phyloP scores from a whole-genome alignment of 1,140 invertebrate genomes.

The Leptinotarsa undecemlineata region DNA sequence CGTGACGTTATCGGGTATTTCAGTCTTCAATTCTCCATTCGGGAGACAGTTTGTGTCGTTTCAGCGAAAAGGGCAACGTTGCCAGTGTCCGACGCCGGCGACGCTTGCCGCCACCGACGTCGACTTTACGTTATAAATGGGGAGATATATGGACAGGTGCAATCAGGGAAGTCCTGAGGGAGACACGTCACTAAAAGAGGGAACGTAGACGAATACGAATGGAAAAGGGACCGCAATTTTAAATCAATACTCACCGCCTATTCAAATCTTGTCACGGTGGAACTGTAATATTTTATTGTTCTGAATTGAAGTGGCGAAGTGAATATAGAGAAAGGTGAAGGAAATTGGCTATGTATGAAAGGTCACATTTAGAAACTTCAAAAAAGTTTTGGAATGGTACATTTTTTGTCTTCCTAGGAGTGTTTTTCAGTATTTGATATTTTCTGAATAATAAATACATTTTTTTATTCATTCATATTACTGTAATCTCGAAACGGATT shows the following conservation, averaged over 20 bases:
- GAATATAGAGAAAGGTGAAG: background rate
- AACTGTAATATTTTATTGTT: conserved; percentile 20
- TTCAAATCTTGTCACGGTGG: conserved; percentile 38
- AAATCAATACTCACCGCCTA: conserved; percentile 43
- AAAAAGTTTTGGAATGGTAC: too few relatives aligned
- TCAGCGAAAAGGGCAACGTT: conserved; percentile 50
- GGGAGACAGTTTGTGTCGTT: conserved; percentile 46
- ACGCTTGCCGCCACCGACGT: conserved; percentile 21
- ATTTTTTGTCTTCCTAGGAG: too few relatives aligned
- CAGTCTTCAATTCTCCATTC: conserved; percentile 46
- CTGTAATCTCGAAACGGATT: too few relatives aligned
- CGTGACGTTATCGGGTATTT: conserved; percentile 50
- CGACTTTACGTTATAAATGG: conserved; percentile 42
- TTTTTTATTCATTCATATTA: too few relatives aligned
- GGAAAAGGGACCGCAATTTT: conserved; percentile 42
- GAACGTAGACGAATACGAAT: conserved; percentile 44
- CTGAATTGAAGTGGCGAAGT: background rate
- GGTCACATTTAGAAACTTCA: too few relatives aligned
- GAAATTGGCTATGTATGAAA: too few relatives aligned
- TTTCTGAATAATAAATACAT: too few relatives aligned
- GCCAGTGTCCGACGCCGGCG: conserved; percentile 11
- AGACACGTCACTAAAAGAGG: conserved; percentile 50
- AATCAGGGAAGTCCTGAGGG: conserved; percentile 49
- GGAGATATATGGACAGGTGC: conserved; percentile 52
- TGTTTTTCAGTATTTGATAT: too few relatives aligned